Percentiles rank a stretch among this genome's conserved stretches.
These are phyloP conservation scores for Strix aluco DNA, from an alignment of 2,113 vertebrate genomes.

Conservation along the genomic window DNA sequence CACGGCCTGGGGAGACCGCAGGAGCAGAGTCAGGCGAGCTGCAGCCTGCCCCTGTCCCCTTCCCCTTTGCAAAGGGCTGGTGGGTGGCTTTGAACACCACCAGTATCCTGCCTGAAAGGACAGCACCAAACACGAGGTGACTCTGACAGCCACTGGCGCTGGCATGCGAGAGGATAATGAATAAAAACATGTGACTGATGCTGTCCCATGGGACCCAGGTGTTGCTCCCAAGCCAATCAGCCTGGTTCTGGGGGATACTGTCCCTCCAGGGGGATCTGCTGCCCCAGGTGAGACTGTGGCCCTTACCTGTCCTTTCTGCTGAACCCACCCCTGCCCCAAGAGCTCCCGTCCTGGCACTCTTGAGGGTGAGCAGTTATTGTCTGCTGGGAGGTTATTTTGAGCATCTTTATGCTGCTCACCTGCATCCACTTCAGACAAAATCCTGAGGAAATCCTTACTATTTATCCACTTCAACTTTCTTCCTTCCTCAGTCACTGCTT, in stretches of 20 bases:
- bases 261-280: neutral
- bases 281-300: neutral
- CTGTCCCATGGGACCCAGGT: neutral
- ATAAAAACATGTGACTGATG: rapidly evolving
- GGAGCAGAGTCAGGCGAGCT: neutral
- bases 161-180: neutral
- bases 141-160: neutral
- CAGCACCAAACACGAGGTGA: neutral
- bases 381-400: neutral
- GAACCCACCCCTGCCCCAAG: neutral
- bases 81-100: neutral
- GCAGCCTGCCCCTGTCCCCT: neutral
- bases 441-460: neutral
- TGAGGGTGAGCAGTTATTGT: neutral
- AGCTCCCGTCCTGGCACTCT: neutral
- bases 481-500: neutral
- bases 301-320: neutral
- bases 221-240: neutral
- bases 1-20: neutral
- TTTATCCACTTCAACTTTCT: neutral
- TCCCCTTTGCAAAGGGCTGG: neutral
- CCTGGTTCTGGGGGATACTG: rapidly evolving
- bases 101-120: rapidly evolving
- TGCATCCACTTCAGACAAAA: neutral
- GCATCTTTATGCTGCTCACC: neutral